Percentiles rank a stretch among this genome's conserved stretches.
These are phyloP conservation scores for Drosophila dives DNA, from an alignment of 2,888 invertebrate species.

Conservation along the genomic window DNA sequence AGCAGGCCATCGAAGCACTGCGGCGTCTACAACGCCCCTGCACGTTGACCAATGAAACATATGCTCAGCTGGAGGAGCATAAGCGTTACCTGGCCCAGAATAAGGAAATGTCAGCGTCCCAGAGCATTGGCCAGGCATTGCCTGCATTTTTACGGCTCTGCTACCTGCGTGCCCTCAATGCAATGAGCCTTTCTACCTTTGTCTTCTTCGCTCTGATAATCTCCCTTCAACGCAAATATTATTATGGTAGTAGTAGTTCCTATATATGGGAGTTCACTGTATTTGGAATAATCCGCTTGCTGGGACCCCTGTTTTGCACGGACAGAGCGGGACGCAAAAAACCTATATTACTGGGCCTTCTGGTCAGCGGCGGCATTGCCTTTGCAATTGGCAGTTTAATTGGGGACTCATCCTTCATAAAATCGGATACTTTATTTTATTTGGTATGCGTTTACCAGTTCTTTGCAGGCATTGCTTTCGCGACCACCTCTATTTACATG, in stretches of 20 bases:
- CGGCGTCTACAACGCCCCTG: constrained; percentile 72
- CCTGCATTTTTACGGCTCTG: constrained; percentile 65
- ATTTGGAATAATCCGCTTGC: constrained; percentile 56
- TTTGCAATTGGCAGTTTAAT: constrained; percentile 50
- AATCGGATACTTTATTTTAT: not conserved
- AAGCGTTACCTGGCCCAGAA: constrained; percentile 76
- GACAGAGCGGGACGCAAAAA: constrained; percentile 73
- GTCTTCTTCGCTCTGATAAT: constrained; percentile 18
- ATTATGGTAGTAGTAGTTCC: too few relatives aligned
- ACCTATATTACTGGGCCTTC: constrained; percentile 56
- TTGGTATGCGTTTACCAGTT: constrained; percentile 64
- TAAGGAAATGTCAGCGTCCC: constrained; percentile 39
- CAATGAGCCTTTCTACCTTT: constrained; percentile 59
- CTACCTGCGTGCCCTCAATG: constrained; percentile 66
- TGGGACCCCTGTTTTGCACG: constrained; percentile 47
- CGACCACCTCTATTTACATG: constrained; percentile 47
- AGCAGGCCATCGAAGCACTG: constrained; percentile 70
- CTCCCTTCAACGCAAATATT: too few relatives aligned
- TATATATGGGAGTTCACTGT: constrained; percentile 38
- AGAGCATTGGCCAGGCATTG: constrained; percentile 54
- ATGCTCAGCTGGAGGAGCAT: constrained; percentile 71
- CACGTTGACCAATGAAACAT: constrained; percentile 66
- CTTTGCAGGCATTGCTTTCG: constrained; percentile 68
- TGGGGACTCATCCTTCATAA: fast-evolving
- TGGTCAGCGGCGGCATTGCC: constrained; percentile 52